These are phyloP conservation scores for Pyrocephalus nanus DNA, from an alignment of 2,797 vertebrate genomes.

Conservation along the genomic window DNA sequence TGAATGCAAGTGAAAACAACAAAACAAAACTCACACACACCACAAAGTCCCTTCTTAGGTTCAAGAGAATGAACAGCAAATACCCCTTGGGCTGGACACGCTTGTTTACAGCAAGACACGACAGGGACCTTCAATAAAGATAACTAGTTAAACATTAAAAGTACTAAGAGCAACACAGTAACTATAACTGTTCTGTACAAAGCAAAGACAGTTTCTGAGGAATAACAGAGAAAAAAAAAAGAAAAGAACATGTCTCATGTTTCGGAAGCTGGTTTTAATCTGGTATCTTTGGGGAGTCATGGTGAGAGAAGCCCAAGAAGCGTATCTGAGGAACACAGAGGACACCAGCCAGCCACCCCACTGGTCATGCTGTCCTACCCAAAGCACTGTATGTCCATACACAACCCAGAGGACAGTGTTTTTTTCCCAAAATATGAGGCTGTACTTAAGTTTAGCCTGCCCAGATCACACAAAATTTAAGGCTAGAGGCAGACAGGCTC, in stretches of 20 bases:
- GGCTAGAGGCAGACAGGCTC: neutral
- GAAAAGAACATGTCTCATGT: accelerated
- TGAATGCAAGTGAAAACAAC: neutral
- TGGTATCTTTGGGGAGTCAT: neutral
- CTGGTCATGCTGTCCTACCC: neutral
- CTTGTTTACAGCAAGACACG: neutral
- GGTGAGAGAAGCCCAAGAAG: neutral
- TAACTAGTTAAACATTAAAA: conserved; percentile 1
- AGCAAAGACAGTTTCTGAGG: neutral
- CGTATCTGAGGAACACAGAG: neutral
- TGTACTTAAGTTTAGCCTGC: neutral
- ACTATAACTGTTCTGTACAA: neutral
- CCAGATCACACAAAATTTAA: neutral
- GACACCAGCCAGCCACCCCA: neutral
- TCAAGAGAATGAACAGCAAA: neutral
- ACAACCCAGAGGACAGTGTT: neutral
- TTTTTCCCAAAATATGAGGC: neutral
- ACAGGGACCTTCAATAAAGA: neutral
- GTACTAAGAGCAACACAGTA: neutral
- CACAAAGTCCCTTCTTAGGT: neutral
- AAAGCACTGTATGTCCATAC: neutral
- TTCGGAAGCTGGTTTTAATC: neutral
- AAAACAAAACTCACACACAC: neutral
- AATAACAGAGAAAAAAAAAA: neutral
- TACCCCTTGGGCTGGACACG: neutral